Base-by-base conservation (phyloP, 2,113 vertebrate genomes). In the Triplophysa siluroides region DNA sequence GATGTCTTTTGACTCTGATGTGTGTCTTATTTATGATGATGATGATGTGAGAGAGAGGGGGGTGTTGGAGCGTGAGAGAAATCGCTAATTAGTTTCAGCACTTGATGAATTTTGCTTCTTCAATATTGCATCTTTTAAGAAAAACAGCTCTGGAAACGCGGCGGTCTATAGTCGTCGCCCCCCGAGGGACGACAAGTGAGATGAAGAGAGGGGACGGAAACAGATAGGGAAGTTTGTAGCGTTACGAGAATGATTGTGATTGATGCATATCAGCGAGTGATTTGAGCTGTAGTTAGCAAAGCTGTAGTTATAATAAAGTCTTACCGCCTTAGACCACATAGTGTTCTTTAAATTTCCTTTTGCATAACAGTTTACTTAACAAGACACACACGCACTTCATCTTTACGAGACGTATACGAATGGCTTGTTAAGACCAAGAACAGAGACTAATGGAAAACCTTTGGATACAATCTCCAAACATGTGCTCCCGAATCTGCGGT, bases 381-480 rank as follows among this genome's bases (percentile, higher is more conserved):
- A 33, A 11, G 16, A 64, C 29, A 70, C 38, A 43, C 12, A 60
- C 14, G 24, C n/a, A 14, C 11, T 50, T 41, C 41, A 78, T 8
- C 38, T 18, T 54, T 29, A 45, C 8, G 56, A 33, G 71, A 61
- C 11, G 8, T 64, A 58, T 43, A 65, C 16, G 18, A 3, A 60
- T 43, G 54, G 45, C 45, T 69, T 71, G 81, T 76, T 83, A 79
- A 85, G 85, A 80, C 85, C 84, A 88, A 85, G 84, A 89, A 85
- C 86, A 81, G 19, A 67, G 71, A 43, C 82, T 85, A 88, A 91
- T 89, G 87, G 85, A 90, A 91, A 90, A 84, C 88, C 83, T 87
- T 86, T 88, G 84, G 82, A 86, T 85, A 83, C 88, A 63, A 89
- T 89, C 90, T 89, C 86, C 83, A 88, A 87, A 88, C 85, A 87